Conservation (phyloP, 2,888 invertebrate genomes). For the Micoletzkya japonica region DNA sequence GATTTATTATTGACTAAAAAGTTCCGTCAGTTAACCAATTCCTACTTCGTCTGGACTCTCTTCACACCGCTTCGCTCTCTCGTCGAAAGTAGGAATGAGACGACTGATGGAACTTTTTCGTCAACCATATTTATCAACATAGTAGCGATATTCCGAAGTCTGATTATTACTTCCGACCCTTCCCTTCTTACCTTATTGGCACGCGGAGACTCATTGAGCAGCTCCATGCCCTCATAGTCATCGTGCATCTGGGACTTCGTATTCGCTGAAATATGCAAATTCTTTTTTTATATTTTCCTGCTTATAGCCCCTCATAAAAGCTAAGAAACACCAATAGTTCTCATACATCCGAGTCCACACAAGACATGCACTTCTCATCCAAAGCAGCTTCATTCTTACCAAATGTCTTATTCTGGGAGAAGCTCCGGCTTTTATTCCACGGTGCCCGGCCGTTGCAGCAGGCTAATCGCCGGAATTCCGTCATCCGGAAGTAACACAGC, state of each 20-base stretch:
- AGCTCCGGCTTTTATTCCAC: slow-evolving; percentile 53
- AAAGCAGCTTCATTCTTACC: slow-evolving; percentile 34
- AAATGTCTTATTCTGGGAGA: slow-evolving; percentile 54
- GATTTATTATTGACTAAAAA: too few species aligned
- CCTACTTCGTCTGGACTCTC: too few species aligned
- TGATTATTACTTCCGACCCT: too few species aligned
- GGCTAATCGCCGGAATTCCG: slow-evolving; percentile 61
- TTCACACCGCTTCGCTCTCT: too few species aligned
- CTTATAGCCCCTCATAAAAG: background rate
- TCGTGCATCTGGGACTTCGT: slow-evolving; percentile 22
- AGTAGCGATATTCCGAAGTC: too few species aligned
- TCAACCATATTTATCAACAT: too few species aligned
- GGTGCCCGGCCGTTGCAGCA: slow-evolving; percentile 49
- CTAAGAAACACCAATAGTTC: background rate
- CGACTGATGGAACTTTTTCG: too few species aligned
- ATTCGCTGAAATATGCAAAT: background rate
- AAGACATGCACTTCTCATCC: too few species aligned
- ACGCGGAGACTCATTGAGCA: background rate
- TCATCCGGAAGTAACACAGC: slow-evolving; percentile 62
- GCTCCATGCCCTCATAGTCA: slow-evolving; percentile 21
- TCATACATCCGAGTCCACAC: too few species aligned
- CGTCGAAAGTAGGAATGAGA: too few species aligned
- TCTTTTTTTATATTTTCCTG: background rate
- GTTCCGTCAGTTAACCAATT: too few species aligned
- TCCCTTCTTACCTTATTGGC: too few species aligned